A percentile compares a stretch with the other conserved stretches of the same genome.
Conservation (phyloP, 2,888 invertebrate genomes). For the Drosophila stalkeri region DNA sequence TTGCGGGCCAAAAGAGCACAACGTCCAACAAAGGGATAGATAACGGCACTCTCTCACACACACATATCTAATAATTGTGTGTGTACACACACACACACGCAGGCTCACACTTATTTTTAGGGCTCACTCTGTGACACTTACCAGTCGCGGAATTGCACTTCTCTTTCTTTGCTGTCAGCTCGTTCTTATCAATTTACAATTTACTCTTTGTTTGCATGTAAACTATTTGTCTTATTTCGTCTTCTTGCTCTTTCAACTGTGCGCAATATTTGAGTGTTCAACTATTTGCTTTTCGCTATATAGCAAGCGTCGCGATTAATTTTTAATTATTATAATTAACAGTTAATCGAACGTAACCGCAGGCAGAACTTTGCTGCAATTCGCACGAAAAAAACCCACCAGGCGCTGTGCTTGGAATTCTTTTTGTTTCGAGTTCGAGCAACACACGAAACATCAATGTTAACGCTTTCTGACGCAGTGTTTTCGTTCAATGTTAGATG, state of each 20-base stretch:
- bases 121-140: constrained; percentile 41
- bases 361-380: constrained; percentile 44
- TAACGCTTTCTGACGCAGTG: constrained; percentile 27
- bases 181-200: constrained; percentile 16
- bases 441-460: constrained; percentile 30
- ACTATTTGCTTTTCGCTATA: constrained; percentile 4
- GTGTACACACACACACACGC: constrained; percentile 13
- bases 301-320: background rate
- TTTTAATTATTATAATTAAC: constrained; percentile 11
- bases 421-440: constrained; percentile 51
- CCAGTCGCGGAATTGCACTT: constrained; percentile 36
- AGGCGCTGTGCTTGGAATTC: constrained; percentile 24
- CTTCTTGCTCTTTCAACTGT: constrained; percentile 6
- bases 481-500: constrained; percentile 6
- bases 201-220: constrained; percentile 3
- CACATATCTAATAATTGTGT: constrained; percentile 12
- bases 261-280: constrained; percentile 9
- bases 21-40: constrained; percentile 55
- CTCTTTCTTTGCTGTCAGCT: background rate
- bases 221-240: constrained; percentile 11
- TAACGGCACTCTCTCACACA: constrained; percentile 49
- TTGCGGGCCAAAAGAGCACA: constrained; percentile 31
- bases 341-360: constrained; percentile 36
- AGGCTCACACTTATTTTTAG: constrained; percentile 45
- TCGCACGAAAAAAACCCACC: constrained; percentile 37